These are phyloP conservation scores for Piscicola geometra DNA, from an alignment of 2,888 invertebrate species.

Conservation along the genomic window DNA sequence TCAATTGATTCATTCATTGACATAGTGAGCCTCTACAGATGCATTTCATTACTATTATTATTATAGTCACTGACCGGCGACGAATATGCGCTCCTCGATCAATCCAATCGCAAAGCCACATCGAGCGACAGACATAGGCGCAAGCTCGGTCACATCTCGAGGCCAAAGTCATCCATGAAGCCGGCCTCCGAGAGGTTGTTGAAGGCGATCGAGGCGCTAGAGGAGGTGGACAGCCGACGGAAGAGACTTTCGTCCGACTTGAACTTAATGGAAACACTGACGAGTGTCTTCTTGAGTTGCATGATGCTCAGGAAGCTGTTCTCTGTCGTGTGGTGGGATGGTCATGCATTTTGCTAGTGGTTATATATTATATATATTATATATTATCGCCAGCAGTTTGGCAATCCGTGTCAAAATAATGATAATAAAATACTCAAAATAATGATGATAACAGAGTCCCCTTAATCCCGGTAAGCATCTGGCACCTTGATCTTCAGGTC, in stretches of 20 bases:
- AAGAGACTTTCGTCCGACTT: constrained; percentile 37
- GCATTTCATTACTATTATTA: no score
- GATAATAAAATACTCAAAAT: no score
- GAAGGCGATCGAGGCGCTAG: not conserved
- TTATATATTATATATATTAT: no score
- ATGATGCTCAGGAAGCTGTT: constrained; percentile 61
- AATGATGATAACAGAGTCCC: no score
- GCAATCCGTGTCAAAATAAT: no score
- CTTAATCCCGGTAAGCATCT: no score
- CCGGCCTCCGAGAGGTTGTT: constrained; percentile 2
- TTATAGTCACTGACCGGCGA: constrained; percentile 73
- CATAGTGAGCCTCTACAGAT: no score
- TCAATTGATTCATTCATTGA: no score
- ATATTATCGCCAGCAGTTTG: no score
- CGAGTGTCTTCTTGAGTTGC: constrained; percentile 63
- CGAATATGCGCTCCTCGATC: constrained; percentile 68
- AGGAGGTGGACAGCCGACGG: constrained; percentile 41
- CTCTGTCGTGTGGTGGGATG: no score
- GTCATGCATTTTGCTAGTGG: no score
- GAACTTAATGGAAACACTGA: constrained; percentile 61
- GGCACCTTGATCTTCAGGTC: constrained; percentile 50
- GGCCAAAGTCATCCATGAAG: not conserved
- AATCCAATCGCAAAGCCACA: constrained; percentile 73
- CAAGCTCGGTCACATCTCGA: constrained; percentile 35
- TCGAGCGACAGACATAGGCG: constrained; percentile 64